Evolutionary conservation across 2,113 vertebrate species (phyloP), one percentile per base, ranked within the genome.

Genomic region (Mystacornis crossleyi): DNA sequence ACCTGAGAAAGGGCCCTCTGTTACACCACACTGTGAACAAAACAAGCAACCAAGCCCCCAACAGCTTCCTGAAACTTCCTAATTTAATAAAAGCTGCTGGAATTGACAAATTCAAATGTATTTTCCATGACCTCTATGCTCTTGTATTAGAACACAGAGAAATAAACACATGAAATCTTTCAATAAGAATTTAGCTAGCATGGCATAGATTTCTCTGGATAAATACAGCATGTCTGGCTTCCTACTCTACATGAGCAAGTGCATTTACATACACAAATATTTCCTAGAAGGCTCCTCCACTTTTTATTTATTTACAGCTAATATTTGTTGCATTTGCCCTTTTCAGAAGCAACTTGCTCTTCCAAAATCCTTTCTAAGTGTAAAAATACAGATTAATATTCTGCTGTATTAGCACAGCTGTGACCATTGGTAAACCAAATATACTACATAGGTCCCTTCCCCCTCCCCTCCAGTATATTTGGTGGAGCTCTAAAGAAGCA

Each of bases 221-320:
- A 92, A 87, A 72, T 53, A 48, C 55, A 86, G 20, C 57, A 6
- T 31, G 34, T 31, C 23, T 45, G 34, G 23, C 51, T 73, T 72
- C 53, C 36, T 40, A 29, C 43, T 36, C 54, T 85, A 36, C 62
- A 65, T 45, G 45, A 75, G n/a, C 36, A n/a, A 47, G 11, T 82
- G 25, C 45, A 92, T 96, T 93, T 95, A 34, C 88, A 90, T 91
- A 61, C 20, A 67, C 61, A 96, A 89, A 95, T 72, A 85, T 81
- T 96, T 93, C 87, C 57, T 91, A 75, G 42, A 92, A 89, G 38
- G 16, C 25, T 93, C 42, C 81, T 89, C 50, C 57, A 93, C 54
- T 87, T 91, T 65, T 91, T 87, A 58, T 87, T 96, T 95, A 86
- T 94, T 89, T 96, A 72, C 81, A 84, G 73, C 61, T 81, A 94